These are phyloP conservation scores for Monomorium pharaonis DNA, from an alignment of 1,140 invertebrate genomes.

Conservation along the genomic window DNA sequence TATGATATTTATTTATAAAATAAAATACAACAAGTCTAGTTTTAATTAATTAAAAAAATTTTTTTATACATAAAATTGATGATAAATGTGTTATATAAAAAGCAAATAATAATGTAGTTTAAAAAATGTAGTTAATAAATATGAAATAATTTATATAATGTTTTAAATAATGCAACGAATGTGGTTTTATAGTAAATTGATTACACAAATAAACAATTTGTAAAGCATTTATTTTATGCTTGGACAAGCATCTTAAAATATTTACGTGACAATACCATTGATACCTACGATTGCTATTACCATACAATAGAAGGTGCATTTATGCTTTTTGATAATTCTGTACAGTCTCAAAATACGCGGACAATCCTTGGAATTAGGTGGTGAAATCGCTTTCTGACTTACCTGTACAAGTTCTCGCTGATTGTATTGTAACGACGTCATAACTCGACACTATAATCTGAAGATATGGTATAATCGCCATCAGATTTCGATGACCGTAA, in stretches of 20 bases:
- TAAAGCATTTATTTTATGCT: not conserved
- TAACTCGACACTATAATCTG: slow-evolving; percentile 67
- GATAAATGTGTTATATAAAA: not conserved
- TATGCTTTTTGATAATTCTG: slow-evolving; percentile 15
- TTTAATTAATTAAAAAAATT: not conserved
- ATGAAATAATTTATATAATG: not conserved
- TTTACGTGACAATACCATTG: slow-evolving; percentile 21
- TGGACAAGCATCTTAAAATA: slow-evolving; percentile 31
- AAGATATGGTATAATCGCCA: slow-evolving; percentile 50
- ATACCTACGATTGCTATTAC: slow-evolving; percentile 38
- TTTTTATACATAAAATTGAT: not conserved
- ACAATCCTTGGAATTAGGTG: slow-evolving; percentile 57
- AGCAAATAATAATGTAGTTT: not conserved
- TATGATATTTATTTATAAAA: not conserved
- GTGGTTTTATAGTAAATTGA: not conserved
- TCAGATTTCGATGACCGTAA: slow-evolving; percentile 32
- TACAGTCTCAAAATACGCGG: slow-evolving; percentile 59
- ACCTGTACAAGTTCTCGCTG: slow-evolving; percentile 54
- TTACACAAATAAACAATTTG: not conserved
- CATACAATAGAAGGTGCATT: not conserved
- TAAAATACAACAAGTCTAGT: not conserved
- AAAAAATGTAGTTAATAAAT: not conserved
- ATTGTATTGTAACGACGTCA: slow-evolving; percentile 71
- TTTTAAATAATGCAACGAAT: not conserved
- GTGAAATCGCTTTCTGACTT: slow-evolving; percentile 43